Conservation (phyloP, 2,888 invertebrate species). For the Melolontha melolontha region DNA sequence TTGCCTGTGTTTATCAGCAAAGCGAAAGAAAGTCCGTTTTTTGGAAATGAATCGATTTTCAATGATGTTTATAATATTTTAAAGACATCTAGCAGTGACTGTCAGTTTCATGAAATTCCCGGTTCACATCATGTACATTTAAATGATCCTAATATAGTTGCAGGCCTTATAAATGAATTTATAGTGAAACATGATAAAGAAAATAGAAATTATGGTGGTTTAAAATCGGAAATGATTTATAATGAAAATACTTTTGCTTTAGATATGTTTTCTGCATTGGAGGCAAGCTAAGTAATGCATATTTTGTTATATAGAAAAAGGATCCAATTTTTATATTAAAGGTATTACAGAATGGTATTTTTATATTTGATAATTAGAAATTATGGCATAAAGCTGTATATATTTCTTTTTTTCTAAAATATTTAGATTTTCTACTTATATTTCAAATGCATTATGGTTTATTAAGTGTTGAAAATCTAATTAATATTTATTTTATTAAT, state of each 20-base stretch:
- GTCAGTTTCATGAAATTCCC: constrained; percentile 70
- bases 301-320: no score
- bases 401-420: no score
- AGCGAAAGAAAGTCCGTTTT: constrained; percentile 57
- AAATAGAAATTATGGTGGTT: constrained; percentile 31
- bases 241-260: background rate
- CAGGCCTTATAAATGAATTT: constrained; percentile 24
- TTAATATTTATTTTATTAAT: no score
- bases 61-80: constrained; percentile 63
- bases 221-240: constrained; percentile 36
- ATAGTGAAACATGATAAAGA: constrained; percentile 37
- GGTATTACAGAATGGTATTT: no score
- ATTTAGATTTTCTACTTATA: no score
- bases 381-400: no score
- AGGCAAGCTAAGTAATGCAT: no score
- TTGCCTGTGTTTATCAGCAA: constrained; percentile 76
- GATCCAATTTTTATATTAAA: no score
- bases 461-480: no score
- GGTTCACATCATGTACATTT: constrained; percentile 84
- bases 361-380: no score
- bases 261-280: no score
- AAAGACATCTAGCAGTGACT: constrained; percentile 68
- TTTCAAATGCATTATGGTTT: no score
- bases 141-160: constrained; percentile 70
- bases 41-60: constrained; percentile 39